Base-by-base conservation (phyloP, 2,888 invertebrate species). In the Digitonthophagus gazella region DNA sequence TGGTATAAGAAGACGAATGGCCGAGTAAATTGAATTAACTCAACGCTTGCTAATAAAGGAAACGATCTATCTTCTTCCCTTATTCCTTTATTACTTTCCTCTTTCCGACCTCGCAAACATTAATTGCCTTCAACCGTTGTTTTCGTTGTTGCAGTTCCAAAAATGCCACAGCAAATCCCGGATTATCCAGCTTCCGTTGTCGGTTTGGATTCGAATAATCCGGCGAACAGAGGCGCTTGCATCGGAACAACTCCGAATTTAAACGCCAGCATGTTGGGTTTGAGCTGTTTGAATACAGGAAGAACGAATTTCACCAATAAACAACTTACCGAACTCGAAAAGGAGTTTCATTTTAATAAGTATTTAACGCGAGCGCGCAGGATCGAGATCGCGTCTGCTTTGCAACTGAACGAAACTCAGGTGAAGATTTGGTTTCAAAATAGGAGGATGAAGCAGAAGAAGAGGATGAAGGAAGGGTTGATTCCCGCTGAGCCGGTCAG, bases 271-370 rank as follows among this genome's bases (percentile, higher is more conserved):
- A 75, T 79, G 71, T 75, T 80, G 20, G 79, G 80, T 11, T 80
- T 85, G 61, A 85, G 83, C 72, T 85, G 84, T 71, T 79, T 87
- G 74, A 94, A 93, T 85, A 94, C 95, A 11, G 97, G 97, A 44
- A 88, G 99, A 67, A 99, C 99, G 55, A 99, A 99, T 85, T 99
- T 99, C 86, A 98, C 98, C 75, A 99, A 98, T 84, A 98, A 98
- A 84, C 99, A 99, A 83, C 89, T 99, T 73, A 99, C 98, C 1
- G 99, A 99, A 84, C 87, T 99, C 74, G 99, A 99, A 83, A 99
- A 99, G 82, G 98, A 99, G 84, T 99, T 98, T 85, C 98, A 98
- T 83, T 98, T 97, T 85, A 98, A 98, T 86, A 98, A 97, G 85
- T 99, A 99, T 86, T 89, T 99, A 79, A 99, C 98, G 55, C 86